Evolutionary conservation across 30 jellyfish, hydroid and myxozoan genomes (phyloP), one percentile per base, ranked within the genome.

Genomic region (Pseudorhiza aurosa): DNA sequence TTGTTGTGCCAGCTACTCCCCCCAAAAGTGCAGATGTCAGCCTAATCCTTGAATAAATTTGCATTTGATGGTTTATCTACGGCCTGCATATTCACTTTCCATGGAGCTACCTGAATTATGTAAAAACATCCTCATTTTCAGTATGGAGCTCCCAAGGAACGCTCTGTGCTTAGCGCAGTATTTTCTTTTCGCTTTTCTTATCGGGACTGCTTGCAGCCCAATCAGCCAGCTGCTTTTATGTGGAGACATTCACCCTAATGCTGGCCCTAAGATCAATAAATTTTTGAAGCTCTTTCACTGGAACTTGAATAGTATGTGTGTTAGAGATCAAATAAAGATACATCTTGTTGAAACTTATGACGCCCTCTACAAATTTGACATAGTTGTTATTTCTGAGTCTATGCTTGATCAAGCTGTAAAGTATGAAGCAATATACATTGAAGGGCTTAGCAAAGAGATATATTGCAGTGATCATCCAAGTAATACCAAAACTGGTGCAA

Each of bases 401-500:
- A 73, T 73, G 87, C 65, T 49, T 30, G 17, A 73, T 56, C 62
- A 37, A 30, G 32, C 87, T 57, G 88, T 60, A 5, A 39, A 56
- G 0, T 50, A 74, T 29, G 81, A 58, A 31, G 79, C 40, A 58
- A 76, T 76, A n/a, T 11, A 31, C 19, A 73, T 73, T 73, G 77
- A 51, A 24, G 63, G 87, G 55, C 53, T 73, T 33, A 53, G 70
- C 71, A 58, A 42, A 18, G 88, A 76, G 69, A 76, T 58, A 37
- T 76, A 58, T 76, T 81, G 88, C 40, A 76, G 70, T 58, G 81
- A 58, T 58, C 85, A 45, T 27, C 83, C 70, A 31, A 71, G 85
- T 72, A 71, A 71, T 44, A 46, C 85, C 55, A 22, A 57, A 76
- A 57, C 44, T 57, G 88, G 81, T 43, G 81, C 81, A n/a, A 58